A percentile compares a stretch with the other conserved stretches of the same genome.
phyloP scores from a whole-genome alignment of 2,888 invertebrate species.

The Parochlus steinenii region DNA sequence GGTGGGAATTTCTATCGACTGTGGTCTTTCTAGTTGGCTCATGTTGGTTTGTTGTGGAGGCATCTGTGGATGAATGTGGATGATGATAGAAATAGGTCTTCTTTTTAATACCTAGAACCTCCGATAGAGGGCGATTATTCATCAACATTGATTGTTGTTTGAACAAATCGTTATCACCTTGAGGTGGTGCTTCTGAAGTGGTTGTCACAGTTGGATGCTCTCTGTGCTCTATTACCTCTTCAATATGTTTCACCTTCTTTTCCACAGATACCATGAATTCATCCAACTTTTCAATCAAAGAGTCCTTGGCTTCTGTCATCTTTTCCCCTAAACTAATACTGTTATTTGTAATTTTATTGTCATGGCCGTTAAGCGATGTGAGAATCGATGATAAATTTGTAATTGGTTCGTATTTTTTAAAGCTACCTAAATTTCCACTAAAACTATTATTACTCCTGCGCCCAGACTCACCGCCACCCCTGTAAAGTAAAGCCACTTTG shows the following conservation, averaged over 20 bases:
- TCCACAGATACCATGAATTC: conserved; percentile 9
- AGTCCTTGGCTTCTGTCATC: conserved; percentile 1
- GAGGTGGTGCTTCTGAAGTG: conserved; percentile 2
- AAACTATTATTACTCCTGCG: conserved; percentile 6
- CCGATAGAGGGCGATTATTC: conserved; percentile 29
- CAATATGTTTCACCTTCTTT: conserved; percentile 9
- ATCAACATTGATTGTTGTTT: conserved; percentile 1
- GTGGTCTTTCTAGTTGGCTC: conserved; percentile 1
- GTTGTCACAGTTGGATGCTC: conserved; percentile 16
- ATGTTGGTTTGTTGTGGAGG: background rate
- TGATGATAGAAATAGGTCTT: conserved; percentile 16
- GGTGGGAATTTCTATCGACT: background rate
- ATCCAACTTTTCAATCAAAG: conserved; percentile 7
- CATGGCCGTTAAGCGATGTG: conserved; percentile 15
- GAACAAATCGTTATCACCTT: background rate
- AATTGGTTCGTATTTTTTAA: conserved; percentile 30
- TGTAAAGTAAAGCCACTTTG: conserved; percentile 32
- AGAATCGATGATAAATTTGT: conserved; percentile 23
- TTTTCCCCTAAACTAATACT: conserved; percentile 9
- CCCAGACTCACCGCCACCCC: conserved; percentile 20
- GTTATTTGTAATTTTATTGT: conserved; percentile 22
- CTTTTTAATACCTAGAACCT: conserved; percentile 30
- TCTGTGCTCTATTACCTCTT: conserved; percentile 12
- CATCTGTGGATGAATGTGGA: conserved; percentile 13
- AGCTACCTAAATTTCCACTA: conserved; percentile 16